These are phyloP conservation scores for Epizoanthus scotinus DNA, from an alignment of 92 coral and sea anemone genomes.

Conservation along the genomic window DNA sequence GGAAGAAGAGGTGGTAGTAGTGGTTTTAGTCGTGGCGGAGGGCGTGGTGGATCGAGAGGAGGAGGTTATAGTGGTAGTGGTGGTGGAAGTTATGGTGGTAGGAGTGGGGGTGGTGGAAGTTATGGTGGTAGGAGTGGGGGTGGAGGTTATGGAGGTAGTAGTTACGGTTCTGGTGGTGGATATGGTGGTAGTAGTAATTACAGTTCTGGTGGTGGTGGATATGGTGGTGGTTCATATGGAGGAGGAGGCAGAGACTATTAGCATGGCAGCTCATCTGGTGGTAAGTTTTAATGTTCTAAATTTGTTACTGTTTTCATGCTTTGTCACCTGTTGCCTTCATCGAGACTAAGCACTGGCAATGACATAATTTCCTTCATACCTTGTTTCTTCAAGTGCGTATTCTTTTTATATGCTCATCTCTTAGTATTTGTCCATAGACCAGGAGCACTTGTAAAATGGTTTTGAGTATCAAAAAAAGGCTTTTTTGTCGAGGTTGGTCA, in stretches of 20 bases:
- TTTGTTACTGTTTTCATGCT: too few species aligned
- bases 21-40: slow-evolving; percentile 31
- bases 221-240: not conserved
- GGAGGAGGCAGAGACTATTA: slow-evolving; percentile 11
- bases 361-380: too few species aligned
- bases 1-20: slow-evolving; percentile 17
- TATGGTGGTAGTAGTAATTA: not conserved
- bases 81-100: slow-evolving; percentile 20
- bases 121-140: slow-evolving; percentile 3
- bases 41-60: slow-evolving; percentile 46
- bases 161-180: slow-evolving; percentile 20
- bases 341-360: too few species aligned
- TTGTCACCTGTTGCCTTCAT: too few species aligned
- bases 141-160: not conserved
- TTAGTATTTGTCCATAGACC: too few species aligned
- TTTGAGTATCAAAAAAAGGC: too few species aligned
- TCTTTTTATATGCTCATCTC: too few species aligned
- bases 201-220: not conserved
- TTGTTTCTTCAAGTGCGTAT: too few species aligned
- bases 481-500: too few species aligned
- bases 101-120: slow-evolving; percentile 8
- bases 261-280: not conserved
- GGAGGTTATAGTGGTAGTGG: too few species aligned
- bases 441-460: too few species aligned
- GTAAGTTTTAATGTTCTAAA: not conserved